phyloP scores from a whole-genome alignment of 2,888 invertebrate species.

The Macrophya alboannulata region DNA sequence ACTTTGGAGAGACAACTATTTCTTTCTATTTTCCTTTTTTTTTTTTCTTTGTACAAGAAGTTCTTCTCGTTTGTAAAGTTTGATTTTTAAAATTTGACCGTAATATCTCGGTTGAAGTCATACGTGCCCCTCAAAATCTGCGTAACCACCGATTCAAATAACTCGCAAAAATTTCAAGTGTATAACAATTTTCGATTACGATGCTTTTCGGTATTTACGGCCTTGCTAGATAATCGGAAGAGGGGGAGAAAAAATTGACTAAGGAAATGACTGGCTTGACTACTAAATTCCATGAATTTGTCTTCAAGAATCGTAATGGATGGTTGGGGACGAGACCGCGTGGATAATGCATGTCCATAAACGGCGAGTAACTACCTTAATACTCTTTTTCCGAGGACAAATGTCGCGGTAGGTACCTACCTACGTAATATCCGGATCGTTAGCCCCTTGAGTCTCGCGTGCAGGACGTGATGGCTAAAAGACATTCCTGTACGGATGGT shows the following conservation, averaged over 20 bases:
- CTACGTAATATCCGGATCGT: slow-evolving; percentile 46
- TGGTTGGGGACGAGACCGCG: slow-evolving; percentile 28
- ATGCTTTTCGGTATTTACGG: neutral
- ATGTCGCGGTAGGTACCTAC: neutral
- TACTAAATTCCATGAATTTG: slow-evolving; percentile 45
- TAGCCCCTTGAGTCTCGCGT: slow-evolving; percentile 44
- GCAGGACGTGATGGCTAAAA: slow-evolving; percentile 49
- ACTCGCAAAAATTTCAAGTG: no score
- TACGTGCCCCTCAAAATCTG: no score
- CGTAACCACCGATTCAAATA: no score
- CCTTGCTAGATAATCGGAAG: neutral
- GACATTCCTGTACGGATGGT: slow-evolving; percentile 38
- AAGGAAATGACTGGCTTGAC: neutral
- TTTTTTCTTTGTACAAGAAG: no score
- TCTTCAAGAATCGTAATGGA: slow-evolving; percentile 7
- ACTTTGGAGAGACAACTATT: no score
- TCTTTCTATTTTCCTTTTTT: no score
- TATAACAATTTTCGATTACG: no score
- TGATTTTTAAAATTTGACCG: no score
- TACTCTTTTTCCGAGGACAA: slow-evolving; percentile 45
- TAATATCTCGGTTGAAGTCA: no score
- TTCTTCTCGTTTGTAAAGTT: no score
- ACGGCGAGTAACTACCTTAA: slow-evolving; percentile 36
- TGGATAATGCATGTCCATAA: slow-evolving; percentile 46
- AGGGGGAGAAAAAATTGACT: neutral